Conservation (phyloP, 2,797 vertebrate species). For the Salarias fasciatus region DNA sequence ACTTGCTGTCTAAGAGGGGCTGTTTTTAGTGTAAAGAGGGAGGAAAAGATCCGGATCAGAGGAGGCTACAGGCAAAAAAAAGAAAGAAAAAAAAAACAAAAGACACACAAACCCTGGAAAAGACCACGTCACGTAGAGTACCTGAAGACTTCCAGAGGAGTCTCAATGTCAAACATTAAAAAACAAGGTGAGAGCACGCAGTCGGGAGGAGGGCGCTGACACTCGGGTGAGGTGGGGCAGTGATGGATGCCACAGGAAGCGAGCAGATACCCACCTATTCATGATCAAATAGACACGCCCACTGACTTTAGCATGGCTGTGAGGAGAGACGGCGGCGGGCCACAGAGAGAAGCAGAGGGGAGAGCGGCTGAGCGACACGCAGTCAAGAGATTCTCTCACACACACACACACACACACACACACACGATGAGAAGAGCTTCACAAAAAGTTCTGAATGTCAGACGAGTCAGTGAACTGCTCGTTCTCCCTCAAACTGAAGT, state of each 20-base stretch:
- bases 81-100: too few species aligned
- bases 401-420: background rate
- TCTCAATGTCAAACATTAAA: conserved; percentile 5
- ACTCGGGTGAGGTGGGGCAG: conserved; percentile 41
- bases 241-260: conserved; percentile 73
- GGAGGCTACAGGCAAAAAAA: conserved; percentile 71
- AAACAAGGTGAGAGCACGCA: conserved; percentile 14
- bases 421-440: conserved; percentile 7
- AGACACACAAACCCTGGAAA: conserved; percentile 27
- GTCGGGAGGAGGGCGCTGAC: conserved; percentile 22
- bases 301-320: conserved; percentile 98
- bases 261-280: conserved; percentile 97
- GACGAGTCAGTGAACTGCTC: too few species aligned
- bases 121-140: conserved; percentile 20
- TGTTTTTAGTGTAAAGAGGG: conserved; percentile 6
- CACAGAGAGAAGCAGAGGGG: conserved; percentile 59
- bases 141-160: conserved; percentile 7
- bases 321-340: conserved; percentile 74
- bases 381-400: conserved; percentile 15
- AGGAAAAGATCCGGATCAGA: conserved; percentile 18
- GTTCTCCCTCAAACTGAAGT: too few species aligned
- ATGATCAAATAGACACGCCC: conserved; percentile 98
- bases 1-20: conserved; percentile 1
- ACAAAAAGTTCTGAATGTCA: too few species aligned
- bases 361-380: conserved; percentile 36